phyloP scores from a whole-genome alignment of 2,888 invertebrate genomes.

The Steinernema hermaphroditum region DNA sequence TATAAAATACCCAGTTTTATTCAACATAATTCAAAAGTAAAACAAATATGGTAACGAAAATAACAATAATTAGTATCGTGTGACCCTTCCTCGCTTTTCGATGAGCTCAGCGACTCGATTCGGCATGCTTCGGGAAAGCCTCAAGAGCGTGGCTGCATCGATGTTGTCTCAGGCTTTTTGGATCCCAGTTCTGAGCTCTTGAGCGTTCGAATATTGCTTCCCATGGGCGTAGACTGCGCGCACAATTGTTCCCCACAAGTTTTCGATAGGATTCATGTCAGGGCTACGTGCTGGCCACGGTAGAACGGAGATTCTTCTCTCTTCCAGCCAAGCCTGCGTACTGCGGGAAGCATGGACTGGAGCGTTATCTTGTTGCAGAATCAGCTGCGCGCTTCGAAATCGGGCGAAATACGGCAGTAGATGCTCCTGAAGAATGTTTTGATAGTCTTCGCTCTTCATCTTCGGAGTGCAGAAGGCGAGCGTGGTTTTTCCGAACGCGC shows the following conservation, averaged over 20 bases:
- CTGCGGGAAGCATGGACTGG: slow-evolving; percentile 34
- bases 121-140: slow-evolving; percentile 32
- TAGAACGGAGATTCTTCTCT: slow-evolving; percentile 27
- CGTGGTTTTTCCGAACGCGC: slow-evolving; percentile 16
- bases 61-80: no score
- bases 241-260: slow-evolving; percentile 37
- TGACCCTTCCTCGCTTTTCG: slow-evolving; percentile 24
- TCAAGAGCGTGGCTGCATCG: slow-evolving; percentile 19
- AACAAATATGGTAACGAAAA: no score
- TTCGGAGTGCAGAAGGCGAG: slow-evolving; percentile 18
- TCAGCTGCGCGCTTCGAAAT: not conserved
- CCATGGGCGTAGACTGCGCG: slow-evolving; percentile 35
- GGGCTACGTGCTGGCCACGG: slow-evolving; percentile 33
- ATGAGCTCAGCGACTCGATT: slow-evolving; percentile 34
- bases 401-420: slow-evolving; percentile 38
- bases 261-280: slow-evolving; percentile 38
- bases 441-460: slow-evolving; percentile 38
- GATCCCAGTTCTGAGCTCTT: slow-evolving; percentile 35
- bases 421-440: slow-evolving; percentile 15
- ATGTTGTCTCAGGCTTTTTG: slow-evolving; percentile 34
- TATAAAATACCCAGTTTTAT: no score
- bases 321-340: slow-evolving; percentile 37
- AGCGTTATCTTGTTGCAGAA: slow-evolving; percentile 44
- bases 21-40: no score
- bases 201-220: slow-evolving; percentile 22